Evolutionary conservation across 2,888 invertebrate species (phyloP), one percentile per base, ranked within the genome.

Genomic region (Frankliniella fusca): DNA sequence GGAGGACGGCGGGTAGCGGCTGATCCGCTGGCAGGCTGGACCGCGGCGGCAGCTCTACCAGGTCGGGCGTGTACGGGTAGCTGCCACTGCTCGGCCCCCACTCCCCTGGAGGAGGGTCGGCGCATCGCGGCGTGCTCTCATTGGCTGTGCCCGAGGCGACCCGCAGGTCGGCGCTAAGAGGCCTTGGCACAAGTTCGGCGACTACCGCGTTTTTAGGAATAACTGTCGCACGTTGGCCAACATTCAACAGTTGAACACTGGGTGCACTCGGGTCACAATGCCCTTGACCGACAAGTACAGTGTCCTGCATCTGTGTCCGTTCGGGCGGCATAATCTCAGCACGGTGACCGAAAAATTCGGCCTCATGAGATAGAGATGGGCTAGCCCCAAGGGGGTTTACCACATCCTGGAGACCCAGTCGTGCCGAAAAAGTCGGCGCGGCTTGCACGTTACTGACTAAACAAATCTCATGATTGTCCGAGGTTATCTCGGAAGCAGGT

Each of bases 381-480:
- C n/a, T n/a, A n/a, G n/a, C n/a, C n/a, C n/a, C n/a, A n/a, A 1
- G 12, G 3, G 54, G 54, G 5, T 2, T 2, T 54, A 1, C 1
- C 5, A 2, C 2, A 54, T 9, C 1, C 3, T 7, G 3, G 3
- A 54, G 3, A 3, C 54, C 1, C 2, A 3, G 3, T 7, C 8
- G 54, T 9, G 5, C 8, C 3, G 54, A 5, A 3, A 15, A 15
- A 54, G 54, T 9, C 2, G 54, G 54, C 18, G 3, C 2, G 8
- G 54, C n/a, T n/a, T n/a, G n/a, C n/a, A n/a, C n/a, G n/a, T n/a
- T n/a, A n/a, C n/a, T n/a, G n/a, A n/a, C n/a, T n/a, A n/a, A n/a
- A n/a, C n/a, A n/a, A n/a, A n/a, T n/a, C n/a, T n/a, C n/a, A n/a
- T n/a, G n/a, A n/a, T n/a, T n/a, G n/a, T n/a, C n/a, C n/a, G n/a